Evolutionary conservation across 53 echinoderm and acorn worm genomes (phyloP).

Genomic region (Henricia sp.): DNA sequence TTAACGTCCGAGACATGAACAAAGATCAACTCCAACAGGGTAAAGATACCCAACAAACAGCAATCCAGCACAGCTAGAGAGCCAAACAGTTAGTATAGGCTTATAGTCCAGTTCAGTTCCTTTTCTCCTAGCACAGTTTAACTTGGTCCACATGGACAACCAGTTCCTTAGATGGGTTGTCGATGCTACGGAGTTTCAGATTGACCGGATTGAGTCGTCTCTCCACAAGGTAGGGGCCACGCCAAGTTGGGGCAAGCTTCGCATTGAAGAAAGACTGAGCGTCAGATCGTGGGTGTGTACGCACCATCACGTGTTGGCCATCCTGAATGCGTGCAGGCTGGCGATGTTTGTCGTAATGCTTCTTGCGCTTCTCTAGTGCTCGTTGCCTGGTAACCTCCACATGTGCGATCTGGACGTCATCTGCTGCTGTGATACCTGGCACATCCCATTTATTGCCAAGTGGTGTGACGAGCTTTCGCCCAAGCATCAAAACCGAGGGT

Average conservation of each 20-base stretch:
- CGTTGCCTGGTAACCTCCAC: not conserved
- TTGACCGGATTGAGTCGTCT: slow-evolving; percentile 26
- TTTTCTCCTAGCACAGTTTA: slow-evolving; percentile 3
- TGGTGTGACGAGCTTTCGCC: not conserved
- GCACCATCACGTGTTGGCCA: slow-evolving; percentile 10
- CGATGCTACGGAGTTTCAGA: not conserved
- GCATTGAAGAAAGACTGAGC: slow-evolving; percentile 23
- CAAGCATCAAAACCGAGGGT: not conserved
- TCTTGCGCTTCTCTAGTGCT: not conserved
- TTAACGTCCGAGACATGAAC: too few relatives aligned
- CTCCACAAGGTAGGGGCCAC: slow-evolving; percentile 35
- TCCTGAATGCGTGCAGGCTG: not conserved
- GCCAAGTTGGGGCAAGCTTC: slow-evolving; percentile 53
- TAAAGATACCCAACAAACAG: too few relatives aligned
- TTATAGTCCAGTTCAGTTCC: too few relatives aligned
- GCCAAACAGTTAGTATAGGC: too few relatives aligned
- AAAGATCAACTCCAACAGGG: too few relatives aligned
- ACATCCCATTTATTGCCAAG: not conserved
- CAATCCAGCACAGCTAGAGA: too few relatives aligned
- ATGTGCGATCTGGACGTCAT: not conserved
- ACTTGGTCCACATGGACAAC: slow-evolving; percentile 20
- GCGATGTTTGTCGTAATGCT: slow-evolving; percentile 33
- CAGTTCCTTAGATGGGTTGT: slow-evolving; percentile 2
- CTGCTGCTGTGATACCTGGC: not conserved
- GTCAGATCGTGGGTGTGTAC: slow-evolving; percentile 31